A percentile compares a stretch with the other conserved stretches of the same genome.
Conservation (phyloP, 2,797 vertebrate genomes). For the Austrolebias charrua region DNA sequence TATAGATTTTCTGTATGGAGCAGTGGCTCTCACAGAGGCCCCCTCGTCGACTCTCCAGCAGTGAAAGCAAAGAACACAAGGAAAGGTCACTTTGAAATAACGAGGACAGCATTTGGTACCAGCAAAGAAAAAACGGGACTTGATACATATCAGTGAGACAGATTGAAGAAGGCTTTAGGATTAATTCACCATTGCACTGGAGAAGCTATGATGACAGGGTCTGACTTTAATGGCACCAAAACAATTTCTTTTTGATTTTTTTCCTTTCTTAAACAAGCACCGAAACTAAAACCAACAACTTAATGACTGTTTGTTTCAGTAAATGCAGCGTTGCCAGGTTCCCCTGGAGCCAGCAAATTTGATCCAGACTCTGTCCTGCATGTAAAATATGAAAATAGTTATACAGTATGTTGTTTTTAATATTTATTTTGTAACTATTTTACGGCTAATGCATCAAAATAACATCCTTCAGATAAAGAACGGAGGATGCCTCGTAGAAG, state of each 20-base stretch:
- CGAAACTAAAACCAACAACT: conserved; percentile 49
- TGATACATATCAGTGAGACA: conserved; percentile 19
- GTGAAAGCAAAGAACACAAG: conserved; percentile 36
- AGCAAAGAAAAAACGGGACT: conserved; percentile 15
- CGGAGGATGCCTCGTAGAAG: too few relatives aligned
- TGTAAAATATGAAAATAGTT: too few relatives aligned
- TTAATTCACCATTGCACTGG: conserved; percentile 2
- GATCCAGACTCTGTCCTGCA: conserved; percentile 23
- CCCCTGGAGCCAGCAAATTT: conserved; percentile 27
- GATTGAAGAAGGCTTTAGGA: conserved; percentile 10
- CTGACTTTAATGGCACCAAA: conserved; percentile 32
- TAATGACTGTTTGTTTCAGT: conserved; percentile 31
- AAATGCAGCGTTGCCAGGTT: conserved; percentile 34
- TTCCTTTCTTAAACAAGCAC: conserved; percentile 25
- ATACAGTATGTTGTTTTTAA: too few relatives aligned
- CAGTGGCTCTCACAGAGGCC: conserved; percentile 48
- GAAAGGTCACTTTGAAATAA: conserved; percentile 54
- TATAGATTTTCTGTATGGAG: conserved; percentile 55
- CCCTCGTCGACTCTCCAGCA: conserved; percentile 26
- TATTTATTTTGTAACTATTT: conserved; percentile 2
- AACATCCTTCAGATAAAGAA: conserved; percentile 1
- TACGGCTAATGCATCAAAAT: conserved; percentile 3
- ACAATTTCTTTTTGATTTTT: conserved; percentile 32
- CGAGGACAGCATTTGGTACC: conserved; percentile 41
- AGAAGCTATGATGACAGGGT: conserved; percentile 22